Percentiles rank a stretch among this genome's conserved stretches.
phyloP scores from a whole-genome alignment of 53 echinoderm and acorn worm genomes.

The Mesocentrotus franciscanus region DNA sequence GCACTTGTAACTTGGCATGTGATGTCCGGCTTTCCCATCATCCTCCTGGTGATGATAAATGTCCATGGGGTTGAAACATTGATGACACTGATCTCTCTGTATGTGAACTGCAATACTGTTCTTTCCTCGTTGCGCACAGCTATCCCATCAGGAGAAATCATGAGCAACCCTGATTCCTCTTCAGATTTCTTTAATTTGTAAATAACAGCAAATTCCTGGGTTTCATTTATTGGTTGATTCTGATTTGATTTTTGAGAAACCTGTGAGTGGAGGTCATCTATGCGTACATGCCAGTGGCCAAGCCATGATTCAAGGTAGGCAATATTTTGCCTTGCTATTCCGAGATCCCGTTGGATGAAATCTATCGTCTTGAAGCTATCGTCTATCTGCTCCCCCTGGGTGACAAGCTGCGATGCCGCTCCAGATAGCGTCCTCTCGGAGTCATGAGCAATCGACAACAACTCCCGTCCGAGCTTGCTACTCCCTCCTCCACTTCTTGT shows the following conservation, averaged over 20 bases:
- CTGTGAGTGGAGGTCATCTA: neutral
- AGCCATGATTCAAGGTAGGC: constrained; percentile 59
- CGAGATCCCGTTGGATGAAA: constrained; percentile 55
- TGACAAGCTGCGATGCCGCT: constrained; percentile 57
- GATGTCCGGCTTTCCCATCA: constrained; percentile 64
- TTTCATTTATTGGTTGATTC: neutral
- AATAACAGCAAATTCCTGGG: constrained; percentile 47
- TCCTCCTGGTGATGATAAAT: constrained; percentile 56
- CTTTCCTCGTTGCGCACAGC: neutral
- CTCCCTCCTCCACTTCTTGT: neutral
- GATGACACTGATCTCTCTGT: constrained; percentile 51
- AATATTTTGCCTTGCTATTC: constrained; percentile 40
- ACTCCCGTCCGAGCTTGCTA: constrained; percentile 55
- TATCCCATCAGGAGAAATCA: neutral
- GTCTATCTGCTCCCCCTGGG: constrained; percentile 67
- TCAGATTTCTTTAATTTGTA: constrained; percentile 16
- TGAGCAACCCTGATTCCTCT: constrained; percentile 53
- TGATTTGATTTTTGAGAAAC: neutral
- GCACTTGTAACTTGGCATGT: constrained; percentile 60
- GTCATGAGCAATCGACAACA: constrained; percentile 49
- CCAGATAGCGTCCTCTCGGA: constrained; percentile 53
- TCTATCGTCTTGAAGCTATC: constrained; percentile 40
- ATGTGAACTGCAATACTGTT: constrained; percentile 18
- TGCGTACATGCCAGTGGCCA: constrained; percentile 54
- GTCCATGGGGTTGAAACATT: constrained; percentile 59